A percentile compares a stretch with the other conserved stretches of the same genome.
Conservation (phyloP, 2,113 vertebrate genomes). For the Neolamprologus cancellatus region DNA sequence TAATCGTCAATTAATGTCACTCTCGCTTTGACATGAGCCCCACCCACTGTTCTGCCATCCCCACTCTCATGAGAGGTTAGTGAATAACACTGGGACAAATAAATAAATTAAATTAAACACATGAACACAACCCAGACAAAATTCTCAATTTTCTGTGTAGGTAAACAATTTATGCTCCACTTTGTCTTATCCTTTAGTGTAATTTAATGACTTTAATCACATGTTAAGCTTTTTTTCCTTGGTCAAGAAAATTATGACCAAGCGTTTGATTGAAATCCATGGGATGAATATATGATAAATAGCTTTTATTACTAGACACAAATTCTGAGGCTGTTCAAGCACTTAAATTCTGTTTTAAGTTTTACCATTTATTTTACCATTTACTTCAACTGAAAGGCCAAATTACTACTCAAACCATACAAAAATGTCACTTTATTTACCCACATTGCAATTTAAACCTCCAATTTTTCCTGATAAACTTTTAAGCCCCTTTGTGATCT, state of each 20-base stretch:
- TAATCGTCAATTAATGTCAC: constrained; percentile 18
- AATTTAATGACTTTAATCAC: neutral
- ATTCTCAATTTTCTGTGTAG: neutral
- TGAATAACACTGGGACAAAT: constrained; percentile 36
- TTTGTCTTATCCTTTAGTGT: neutral
- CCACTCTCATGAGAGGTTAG: constrained; percentile 52
- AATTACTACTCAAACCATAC: neutral
- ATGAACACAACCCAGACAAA: constrained; percentile 15
- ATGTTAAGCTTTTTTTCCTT: neutral
- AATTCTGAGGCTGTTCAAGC: neutral
- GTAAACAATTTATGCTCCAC: neutral
- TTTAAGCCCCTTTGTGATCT: neutral
- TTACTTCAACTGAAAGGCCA: neutral
- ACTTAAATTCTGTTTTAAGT: neutral
- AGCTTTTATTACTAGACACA: neutral
- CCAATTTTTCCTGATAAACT: neutral
- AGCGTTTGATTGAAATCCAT: neutral
- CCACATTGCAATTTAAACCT: neutral
- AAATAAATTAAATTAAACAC: neutral
- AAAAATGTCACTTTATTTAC: neutral
- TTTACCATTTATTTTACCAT: neutral
- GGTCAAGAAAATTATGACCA: neutral
- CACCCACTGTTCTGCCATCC: constrained; percentile 50
- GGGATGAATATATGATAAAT: neutral
- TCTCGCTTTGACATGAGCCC: constrained; percentile 26